Evolutionary conservation across 2,888 invertebrate genomes (phyloP).

Genomic region (Sinopyrophorus schimmeli): DNA sequence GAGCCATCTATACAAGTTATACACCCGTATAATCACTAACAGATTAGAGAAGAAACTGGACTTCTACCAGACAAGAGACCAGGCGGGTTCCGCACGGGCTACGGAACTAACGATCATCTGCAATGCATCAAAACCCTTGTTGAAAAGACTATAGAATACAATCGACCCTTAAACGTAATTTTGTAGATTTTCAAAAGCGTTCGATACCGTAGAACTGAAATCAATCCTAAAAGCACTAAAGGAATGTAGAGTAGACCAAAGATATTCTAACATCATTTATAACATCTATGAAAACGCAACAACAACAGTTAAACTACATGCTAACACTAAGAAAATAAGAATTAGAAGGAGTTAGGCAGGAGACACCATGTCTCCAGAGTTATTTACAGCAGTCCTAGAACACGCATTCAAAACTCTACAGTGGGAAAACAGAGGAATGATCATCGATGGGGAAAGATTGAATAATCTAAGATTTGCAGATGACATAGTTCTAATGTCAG

Average conservation of each 20-base stretch:
- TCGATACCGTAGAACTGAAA: neutral
- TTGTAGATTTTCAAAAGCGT: too few relatives aligned
- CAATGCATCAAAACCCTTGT: too few relatives aligned
- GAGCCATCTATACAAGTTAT: constrained; percentile 1
- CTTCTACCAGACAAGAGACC: neutral
- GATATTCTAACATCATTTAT: neutral
- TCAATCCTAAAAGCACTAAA: neutral
- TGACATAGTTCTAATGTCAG: neutral
- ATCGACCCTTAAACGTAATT: too few relatives aligned
- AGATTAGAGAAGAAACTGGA: neutral
- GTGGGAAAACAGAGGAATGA: constrained; percentile 2
- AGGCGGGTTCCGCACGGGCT: neutral
- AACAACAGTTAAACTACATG: neutral
- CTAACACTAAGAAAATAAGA: neutral
- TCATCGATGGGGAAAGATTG: neutral
- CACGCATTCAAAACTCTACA: constrained; percentile 1
- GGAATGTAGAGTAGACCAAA: neutral
- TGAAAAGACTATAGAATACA: neutral
- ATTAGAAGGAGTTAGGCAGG: constrained; percentile 1
- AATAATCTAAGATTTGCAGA: constrained; percentile 2
- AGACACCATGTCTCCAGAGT: constrained; percentile 1
- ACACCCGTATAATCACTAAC: neutral
- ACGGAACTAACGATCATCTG: too few relatives aligned
- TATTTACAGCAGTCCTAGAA: neutral
- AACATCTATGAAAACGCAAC: neutral